phyloP scores from a whole-genome alignment of 2,797 vertebrate species.

The Bucorvus abyssinicus region DNA sequence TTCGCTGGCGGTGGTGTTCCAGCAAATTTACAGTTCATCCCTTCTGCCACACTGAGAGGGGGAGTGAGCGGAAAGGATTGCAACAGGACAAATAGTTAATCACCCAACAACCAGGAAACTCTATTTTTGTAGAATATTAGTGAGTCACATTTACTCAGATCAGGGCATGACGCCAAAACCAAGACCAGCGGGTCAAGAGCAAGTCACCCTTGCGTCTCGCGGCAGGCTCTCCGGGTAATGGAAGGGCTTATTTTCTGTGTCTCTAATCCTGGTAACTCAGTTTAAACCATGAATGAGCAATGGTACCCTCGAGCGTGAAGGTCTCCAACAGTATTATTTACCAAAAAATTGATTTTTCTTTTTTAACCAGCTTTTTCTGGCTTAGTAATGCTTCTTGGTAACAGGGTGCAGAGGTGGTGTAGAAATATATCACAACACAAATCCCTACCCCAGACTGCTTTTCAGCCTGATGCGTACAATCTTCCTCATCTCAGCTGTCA shows the following conservation, averaged over 20 bases:
- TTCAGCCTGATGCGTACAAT: background rate
- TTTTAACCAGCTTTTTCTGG: background rate
- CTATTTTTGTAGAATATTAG: background rate
- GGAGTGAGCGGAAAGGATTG: background rate
- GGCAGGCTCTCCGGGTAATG: background rate
- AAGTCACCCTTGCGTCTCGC: rapidly evolving
- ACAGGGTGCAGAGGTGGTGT: background rate
- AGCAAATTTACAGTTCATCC: background rate
- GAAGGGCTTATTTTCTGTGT: background rate
- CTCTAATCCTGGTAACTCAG: background rate
- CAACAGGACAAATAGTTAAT: background rate
- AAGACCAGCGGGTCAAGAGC: background rate
- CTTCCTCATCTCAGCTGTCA: background rate
- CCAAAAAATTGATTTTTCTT: background rate
- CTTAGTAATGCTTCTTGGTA: background rate
- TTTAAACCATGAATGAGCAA: background rate
- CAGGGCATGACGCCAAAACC: background rate
- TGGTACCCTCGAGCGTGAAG: rapidly evolving
- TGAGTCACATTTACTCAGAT: background rate
- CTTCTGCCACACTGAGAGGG: background rate
- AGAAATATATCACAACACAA: background rate
- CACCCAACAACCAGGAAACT: background rate
- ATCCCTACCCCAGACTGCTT: background rate
- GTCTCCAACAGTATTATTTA: background rate
- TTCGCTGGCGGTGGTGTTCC: background rate